Conservation (phyloP, 2,113 vertebrate genomes). For the Onychostoma macrolepis region DNA sequence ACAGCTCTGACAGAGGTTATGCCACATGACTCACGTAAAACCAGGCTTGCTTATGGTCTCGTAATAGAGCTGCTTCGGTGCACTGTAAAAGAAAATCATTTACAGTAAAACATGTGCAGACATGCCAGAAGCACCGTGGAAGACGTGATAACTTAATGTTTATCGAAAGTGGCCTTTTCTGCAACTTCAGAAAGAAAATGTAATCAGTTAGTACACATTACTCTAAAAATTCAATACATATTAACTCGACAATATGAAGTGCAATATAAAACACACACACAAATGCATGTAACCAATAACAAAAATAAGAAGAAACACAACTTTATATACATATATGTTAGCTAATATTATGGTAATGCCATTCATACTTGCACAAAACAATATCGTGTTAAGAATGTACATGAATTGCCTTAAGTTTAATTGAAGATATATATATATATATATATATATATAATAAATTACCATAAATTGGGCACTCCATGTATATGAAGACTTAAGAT, state of each 20-base stretch:
- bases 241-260: neutral
- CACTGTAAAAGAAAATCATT: neutral
- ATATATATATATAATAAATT: too few relatives aligned
- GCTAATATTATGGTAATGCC: neutral
- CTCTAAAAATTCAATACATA: neutral
- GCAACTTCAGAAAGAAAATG: neutral
- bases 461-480: too few relatives aligned
- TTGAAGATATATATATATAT: too few relatives aligned
- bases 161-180: neutral
- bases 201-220: neutral
- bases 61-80: neutral
- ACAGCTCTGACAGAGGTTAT: neutral
- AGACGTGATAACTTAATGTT: neutral
- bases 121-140: neutral
- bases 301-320: neutral
- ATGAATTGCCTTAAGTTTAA: neutral
- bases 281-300: neutral
- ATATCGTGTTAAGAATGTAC: neutral
- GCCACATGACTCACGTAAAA: neutral
- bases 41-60: neutral
- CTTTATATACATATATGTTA: neutral
- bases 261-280: neutral
- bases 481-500: too few relatives aligned
- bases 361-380: neutral
- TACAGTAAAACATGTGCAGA: neutral